Conservation (phyloP, 23 tunicate genomes). For the Halocynthia aurantium region DNA sequence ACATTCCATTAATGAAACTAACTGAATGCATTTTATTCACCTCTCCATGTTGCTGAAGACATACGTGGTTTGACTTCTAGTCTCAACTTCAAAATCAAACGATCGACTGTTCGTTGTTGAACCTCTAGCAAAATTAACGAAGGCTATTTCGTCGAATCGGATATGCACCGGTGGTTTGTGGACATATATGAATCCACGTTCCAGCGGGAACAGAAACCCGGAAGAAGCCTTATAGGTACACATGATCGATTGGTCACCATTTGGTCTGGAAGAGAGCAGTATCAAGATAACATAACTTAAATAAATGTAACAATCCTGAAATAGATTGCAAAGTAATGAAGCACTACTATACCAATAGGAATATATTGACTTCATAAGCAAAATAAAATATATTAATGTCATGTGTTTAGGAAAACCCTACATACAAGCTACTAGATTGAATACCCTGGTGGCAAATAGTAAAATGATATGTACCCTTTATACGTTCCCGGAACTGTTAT, state of each 20-base stretch:
- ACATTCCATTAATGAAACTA: too few species aligned
- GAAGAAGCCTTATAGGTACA: slow-evolving; percentile 95
- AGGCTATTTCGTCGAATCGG: slow-evolving; percentile 92
- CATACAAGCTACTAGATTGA: too few species aligned
- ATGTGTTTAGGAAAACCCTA: too few species aligned
- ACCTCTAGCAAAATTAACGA: slow-evolving; percentile 97
- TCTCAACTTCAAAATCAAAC: slow-evolving; percentile 93
- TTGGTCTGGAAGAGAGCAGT: slow-evolving; percentile 11
- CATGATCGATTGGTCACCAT: slow-evolving; percentile 46
- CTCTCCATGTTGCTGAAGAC: slow-evolving; percentile 96
- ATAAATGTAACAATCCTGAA: neutral
- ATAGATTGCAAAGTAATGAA: neutral
- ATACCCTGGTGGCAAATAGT: neutral
- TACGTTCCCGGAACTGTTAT: slow-evolving; percentile 91
- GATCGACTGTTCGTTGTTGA: slow-evolving; percentile 67
- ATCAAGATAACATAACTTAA: neutral
- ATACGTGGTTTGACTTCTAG: slow-evolving; percentile 60
- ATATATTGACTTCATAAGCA: too few species aligned
- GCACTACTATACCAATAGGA: too few species aligned
- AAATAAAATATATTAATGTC: too few species aligned
- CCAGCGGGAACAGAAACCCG: slow-evolving; percentile 90
- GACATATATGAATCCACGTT: slow-evolving; percentile 97
- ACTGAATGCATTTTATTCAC: slow-evolving; percentile 7
- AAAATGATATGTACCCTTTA: slow-evolving; percentile 34
- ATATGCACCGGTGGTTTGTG: slow-evolving; percentile 95